These are phyloP conservation scores for Styela clava DNA, from an alignment of 23 tunicate species.

Conservation along the genomic window DNA sequence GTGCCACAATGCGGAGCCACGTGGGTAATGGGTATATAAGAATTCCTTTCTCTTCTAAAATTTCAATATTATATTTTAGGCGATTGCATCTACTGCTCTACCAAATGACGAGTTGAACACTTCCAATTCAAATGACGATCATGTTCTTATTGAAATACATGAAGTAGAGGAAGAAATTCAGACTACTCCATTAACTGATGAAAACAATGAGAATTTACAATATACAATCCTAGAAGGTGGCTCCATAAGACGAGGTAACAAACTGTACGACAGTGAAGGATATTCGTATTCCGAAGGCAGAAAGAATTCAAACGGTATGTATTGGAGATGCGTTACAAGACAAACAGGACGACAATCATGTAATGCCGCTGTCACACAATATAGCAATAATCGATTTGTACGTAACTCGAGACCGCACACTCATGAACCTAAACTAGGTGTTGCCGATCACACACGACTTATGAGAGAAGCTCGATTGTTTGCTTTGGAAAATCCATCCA, in stretches of 20 bases:
- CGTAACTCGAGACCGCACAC: neutral
- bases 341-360: neutral
- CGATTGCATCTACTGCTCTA: too few relatives aligned
- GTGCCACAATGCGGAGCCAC: too few relatives aligned
- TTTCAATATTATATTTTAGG: too few relatives aligned
- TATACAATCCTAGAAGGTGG: neutral
- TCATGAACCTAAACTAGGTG: neutral
- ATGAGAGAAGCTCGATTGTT: neutral
- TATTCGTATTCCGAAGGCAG: neutral
- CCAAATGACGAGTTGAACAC: neutral
- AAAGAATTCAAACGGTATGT: neutral
- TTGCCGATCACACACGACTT: neutral
- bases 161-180: neutral
- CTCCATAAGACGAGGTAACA: neutral
- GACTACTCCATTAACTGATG: neutral
- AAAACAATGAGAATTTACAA: neutral
- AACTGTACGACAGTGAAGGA: neutral
- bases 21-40: too few relatives aligned
- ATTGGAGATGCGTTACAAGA: neutral
- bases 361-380: neutral
- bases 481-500: neutral
- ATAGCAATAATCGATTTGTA: too few relatives aligned
- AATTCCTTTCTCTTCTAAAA: too few relatives aligned
- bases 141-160: neutral
- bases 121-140: neutral